A percentile compares a stretch with the other conserved stretches of the same genome.
Evolutionary conservation across 2,113 vertebrate species (phyloP).

Genomic region (Tringa solitaria): DNA sequence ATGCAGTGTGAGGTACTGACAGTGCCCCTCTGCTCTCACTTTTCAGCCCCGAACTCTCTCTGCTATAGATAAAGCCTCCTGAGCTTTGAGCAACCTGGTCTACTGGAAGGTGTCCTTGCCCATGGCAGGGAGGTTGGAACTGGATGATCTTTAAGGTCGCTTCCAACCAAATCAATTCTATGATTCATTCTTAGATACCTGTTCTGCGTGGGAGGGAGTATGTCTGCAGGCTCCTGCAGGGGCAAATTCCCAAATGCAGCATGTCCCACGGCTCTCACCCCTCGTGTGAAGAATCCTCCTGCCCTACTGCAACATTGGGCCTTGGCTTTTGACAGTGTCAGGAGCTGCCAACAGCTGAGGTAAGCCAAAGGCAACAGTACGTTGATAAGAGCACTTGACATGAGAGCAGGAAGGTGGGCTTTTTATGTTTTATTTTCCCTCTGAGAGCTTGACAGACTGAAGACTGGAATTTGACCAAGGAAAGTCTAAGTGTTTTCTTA

Average conservation of each 20-base stretch:
- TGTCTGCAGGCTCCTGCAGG: not conserved
- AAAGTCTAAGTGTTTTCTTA: not conserved
- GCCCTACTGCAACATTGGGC: fast-evolving
- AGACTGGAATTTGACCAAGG: not conserved
- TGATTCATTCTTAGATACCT: not conserved
- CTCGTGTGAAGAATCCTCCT: not conserved
- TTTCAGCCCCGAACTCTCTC: not conserved
- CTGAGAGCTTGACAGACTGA: not conserved
- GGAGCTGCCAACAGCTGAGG: not conserved
- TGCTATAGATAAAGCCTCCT: not conserved
- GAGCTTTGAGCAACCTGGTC: not conserved
- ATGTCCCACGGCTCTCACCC: not conserved
- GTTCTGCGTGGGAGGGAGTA: not conserved
- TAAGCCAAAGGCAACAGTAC: not conserved
- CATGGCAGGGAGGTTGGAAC: not conserved
- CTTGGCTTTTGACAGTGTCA: not conserved
- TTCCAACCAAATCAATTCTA: not conserved
- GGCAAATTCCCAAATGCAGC: not conserved
- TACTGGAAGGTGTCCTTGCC: not conserved
- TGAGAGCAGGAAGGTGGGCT: not conserved
- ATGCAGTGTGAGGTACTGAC: not conserved
- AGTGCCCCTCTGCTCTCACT: too few relatives aligned
- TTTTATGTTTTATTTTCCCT: not conserved
- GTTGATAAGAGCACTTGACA: not conserved
- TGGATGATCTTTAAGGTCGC: not conserved